Conservation (phyloP, 2,113 vertebrate genomes). For the Pteronura brasiliensis region DNA sequence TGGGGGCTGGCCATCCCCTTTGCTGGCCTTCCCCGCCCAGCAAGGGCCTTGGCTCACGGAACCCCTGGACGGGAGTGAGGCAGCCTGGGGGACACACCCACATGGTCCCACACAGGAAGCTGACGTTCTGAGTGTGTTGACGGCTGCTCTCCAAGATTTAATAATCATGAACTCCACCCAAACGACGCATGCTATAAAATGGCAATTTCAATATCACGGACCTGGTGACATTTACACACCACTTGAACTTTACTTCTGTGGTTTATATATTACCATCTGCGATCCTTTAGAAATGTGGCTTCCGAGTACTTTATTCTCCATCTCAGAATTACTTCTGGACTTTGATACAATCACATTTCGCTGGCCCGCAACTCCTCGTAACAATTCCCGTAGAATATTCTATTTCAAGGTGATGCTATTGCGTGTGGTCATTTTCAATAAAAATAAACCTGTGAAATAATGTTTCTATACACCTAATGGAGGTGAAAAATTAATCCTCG, state of each 20-base stretch:
- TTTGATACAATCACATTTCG: conserved; percentile 3
- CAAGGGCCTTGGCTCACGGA: fast-evolving
- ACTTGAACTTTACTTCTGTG: conserved; percentile 69
- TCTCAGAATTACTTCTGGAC: conserved; percentile 64
- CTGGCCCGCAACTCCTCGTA: background rate
- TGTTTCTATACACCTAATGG: background rate
- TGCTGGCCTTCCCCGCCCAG: fast-evolving
- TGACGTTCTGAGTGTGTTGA: conserved; percentile 55
- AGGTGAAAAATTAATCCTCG: background rate
- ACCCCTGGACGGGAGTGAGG: fast-evolving
- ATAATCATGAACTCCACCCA: conserved; percentile 79
- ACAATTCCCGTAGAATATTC: background rate
- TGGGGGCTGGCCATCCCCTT: too few relatives aligned
- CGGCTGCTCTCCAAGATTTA: conserved; percentile 73
- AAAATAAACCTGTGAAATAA: background rate
- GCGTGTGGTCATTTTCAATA: background rate
- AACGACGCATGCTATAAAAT: conserved; percentile 68
- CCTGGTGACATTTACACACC: conserved; percentile 83
- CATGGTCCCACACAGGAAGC: conserved; percentile 46
- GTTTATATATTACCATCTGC: conserved; percentile 69
- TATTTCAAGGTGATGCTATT: background rate
- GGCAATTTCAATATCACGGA: conserved; percentile 72
- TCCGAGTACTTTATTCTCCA: background rate
- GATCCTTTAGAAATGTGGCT: conserved; percentile 42
- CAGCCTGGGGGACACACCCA: fast-evolving